Evolutionary conservation across 2,797 vertebrate genomes (phyloP).

Genomic region (Enteromius mattozi): DNA sequence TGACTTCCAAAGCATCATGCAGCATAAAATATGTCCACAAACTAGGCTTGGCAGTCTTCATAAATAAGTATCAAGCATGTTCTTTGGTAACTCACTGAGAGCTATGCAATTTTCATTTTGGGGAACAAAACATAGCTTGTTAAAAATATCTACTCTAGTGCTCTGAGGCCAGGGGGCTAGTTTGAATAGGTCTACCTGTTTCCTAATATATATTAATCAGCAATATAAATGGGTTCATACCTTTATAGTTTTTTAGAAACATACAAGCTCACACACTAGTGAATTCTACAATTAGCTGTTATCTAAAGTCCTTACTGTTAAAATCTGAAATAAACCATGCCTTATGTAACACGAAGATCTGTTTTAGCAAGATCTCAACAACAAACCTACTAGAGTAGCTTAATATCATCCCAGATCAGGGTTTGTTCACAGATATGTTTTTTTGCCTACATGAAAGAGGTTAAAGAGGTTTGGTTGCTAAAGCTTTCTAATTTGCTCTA

Average conservation of each 20-base stretch:
- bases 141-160: conserved; percentile 29
- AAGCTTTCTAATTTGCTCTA: conserved; percentile 19
- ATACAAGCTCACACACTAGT: not conserved
- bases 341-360: not conserved
- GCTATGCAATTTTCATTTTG: conserved; percentile 65
- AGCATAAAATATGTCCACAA: conserved; percentile 84
- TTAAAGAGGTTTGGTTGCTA: conserved; percentile 10
- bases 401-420: not conserved
- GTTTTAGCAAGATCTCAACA: conserved; percentile 19
- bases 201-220: conserved; percentile 8
- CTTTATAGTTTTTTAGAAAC: not conserved
- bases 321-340: not conserved
- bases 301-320: not conserved
- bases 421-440: not conserved
- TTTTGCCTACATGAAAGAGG: not conserved
- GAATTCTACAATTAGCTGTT: not conserved
- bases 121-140: conserved; percentile 39
- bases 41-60: conserved; percentile 89
- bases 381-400: not conserved
- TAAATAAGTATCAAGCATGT: conserved; percentile 71
- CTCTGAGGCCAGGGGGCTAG: not conserved
- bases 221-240: not conserved
- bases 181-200: not conserved
- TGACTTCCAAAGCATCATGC: conserved; percentile 86
- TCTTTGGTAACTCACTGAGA: conserved; percentile 71